Evolutionary conservation across 2,888 invertebrate species (phyloP).

Genomic region (Stenichneumon culpator): DNA sequence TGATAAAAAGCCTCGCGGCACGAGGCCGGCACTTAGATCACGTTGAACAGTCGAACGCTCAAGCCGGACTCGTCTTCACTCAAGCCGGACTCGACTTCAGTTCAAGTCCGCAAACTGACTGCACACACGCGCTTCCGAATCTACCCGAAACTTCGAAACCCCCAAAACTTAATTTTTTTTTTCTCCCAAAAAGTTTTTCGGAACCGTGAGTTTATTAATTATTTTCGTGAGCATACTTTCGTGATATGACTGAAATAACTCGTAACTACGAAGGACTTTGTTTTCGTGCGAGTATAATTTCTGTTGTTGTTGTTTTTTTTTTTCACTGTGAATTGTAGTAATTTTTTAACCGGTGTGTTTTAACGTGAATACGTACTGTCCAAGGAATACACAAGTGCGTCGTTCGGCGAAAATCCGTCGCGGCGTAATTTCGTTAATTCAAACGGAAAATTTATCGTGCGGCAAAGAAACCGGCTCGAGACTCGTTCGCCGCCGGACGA

Average conservation of each 20-base stretch:
- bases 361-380: conserved; percentile 9
- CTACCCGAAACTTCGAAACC: conserved; percentile 16
- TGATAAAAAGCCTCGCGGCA: conserved; percentile 74
- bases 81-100: conserved; percentile 48
- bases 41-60: conserved; percentile 77
- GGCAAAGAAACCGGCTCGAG: neutral
- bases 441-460: conserved; percentile 19
- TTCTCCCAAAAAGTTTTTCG: neutral
- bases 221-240: neutral
- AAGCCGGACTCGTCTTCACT: conserved; percentile 46
- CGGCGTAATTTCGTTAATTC: conserved; percentile 9
- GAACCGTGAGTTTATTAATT: neutral
- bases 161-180: neutral
- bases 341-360: neutral
- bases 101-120: conserved; percentile 12
- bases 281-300: neutral
- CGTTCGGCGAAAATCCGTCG: conserved; percentile 2
- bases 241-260: neutral
- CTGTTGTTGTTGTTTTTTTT: neutral
- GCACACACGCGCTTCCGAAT: neutral
- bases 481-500: neutral
- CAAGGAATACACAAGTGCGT: conserved; percentile 23
- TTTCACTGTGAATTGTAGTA: neutral
- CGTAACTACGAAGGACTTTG: neutral
- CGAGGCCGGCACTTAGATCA: conserved; percentile 79